Percentiles rank a stretch among this genome's conserved stretches.
Conservation (phyloP, 2,888 invertebrate genomes). For the Salticus scenicus region DNA sequence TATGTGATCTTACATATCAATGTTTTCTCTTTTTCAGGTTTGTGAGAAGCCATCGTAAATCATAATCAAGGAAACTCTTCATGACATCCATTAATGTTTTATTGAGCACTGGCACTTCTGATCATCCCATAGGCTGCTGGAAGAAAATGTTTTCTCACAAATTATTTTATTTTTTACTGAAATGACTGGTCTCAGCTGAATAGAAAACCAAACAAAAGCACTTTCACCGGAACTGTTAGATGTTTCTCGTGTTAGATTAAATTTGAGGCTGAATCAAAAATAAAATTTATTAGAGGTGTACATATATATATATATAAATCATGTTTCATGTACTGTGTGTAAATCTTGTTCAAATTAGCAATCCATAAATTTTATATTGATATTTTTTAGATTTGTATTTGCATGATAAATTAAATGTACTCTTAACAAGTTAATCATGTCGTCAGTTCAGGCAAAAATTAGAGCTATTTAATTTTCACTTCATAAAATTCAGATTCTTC, state of each 20-base stretch:
- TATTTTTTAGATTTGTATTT: no score
- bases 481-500: no score
- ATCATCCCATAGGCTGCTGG: not conserved
- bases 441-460: no score
- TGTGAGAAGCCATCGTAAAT: slow-evolving; percentile 11
- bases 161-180: slow-evolving; percentile 8
- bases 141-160: slow-evolving; percentile 14
- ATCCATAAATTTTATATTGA: no score
- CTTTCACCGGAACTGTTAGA: not conserved
- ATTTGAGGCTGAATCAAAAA: not conserved
- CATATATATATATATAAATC: not conserved
- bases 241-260: not conserved
- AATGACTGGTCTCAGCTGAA: slow-evolving; percentile 3
- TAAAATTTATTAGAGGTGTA: not conserved
- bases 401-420: no score
- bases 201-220: slow-evolving; percentile 11
- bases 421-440: no score
- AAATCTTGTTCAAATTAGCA: not conserved
- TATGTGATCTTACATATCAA: no score
- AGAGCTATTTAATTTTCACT: no score
- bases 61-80: not conserved
- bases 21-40: not conserved
- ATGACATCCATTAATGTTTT: slow-evolving; percentile 9
- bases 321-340: no score
- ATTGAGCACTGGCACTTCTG: not conserved